A percentile compares a stretch with the other conserved stretches of the same genome.
Evolutionary conservation across 2,797 vertebrate genomes (phyloP).

Genomic region (Lateolabrax maculatus): DNA sequence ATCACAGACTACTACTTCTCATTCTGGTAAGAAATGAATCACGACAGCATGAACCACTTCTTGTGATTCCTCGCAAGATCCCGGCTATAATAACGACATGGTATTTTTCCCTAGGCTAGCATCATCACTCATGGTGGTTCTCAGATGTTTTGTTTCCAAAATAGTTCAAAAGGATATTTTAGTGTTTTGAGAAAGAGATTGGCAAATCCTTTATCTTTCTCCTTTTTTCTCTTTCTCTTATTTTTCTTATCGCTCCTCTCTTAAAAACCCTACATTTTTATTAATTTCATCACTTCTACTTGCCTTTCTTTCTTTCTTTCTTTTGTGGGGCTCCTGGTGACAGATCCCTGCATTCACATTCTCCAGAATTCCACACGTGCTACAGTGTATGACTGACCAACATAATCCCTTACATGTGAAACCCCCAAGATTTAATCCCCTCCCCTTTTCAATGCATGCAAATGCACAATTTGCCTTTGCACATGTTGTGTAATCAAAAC

Average conservation of each 20-base stretch:
- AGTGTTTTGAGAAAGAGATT: not conserved
- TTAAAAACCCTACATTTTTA: not conserved
- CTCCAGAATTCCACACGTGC: constrained; percentile 2
- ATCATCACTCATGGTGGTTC: not conserved
- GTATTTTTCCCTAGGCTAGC: not conserved
- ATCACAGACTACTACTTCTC: not conserved
- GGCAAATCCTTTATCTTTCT: not conserved
- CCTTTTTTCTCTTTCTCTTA: not conserved
- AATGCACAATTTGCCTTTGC: constrained; percentile 52
- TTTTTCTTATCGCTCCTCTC: not conserved
- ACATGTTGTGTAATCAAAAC: constrained; percentile 64
- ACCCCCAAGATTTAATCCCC: constrained; percentile 44
- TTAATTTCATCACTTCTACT: not conserved
- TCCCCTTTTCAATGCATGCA: constrained; percentile 38
- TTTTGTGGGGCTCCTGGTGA: constrained; percentile 9
- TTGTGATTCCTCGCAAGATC: not conserved
- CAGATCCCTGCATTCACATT: constrained; percentile 26
- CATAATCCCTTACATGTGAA: constrained; percentile 55
- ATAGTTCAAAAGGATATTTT: not conserved
- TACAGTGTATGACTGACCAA: constrained; percentile 37
- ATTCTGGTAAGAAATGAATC: not conserved
- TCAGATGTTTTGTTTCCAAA: constrained; percentile 7
- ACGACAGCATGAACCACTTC: not conserved
- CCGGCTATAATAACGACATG: not conserved
- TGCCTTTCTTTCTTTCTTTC: not conserved